A percentile compares a stretch with the other conserved stretches of the same genome.
These are phyloP conservation scores for Lutjanus erythropterus DNA, from an alignment of 2,113 vertebrate species.

Conservation along the genomic window DNA sequence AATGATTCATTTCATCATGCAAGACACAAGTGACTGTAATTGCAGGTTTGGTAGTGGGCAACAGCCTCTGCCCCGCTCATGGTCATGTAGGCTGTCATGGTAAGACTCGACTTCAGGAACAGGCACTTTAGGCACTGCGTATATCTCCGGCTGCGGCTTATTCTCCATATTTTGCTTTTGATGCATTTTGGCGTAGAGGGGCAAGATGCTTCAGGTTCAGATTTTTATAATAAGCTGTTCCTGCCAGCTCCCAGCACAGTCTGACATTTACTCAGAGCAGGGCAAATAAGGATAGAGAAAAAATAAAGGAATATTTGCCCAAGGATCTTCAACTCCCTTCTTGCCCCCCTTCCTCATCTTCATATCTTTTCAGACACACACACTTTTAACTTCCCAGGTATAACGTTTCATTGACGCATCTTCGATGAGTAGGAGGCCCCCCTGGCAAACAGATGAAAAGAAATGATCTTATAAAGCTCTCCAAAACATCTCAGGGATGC, in stretches of 20 bases:
- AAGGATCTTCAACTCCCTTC: slow-evolving; percentile 46
- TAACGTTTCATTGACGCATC: slow-evolving; percentile 31
- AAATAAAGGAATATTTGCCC: slow-evolving; percentile 60
- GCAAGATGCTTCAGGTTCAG: slow-evolving; percentile 53
- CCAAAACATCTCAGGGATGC: slow-evolving; percentile 50
- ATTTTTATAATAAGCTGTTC: slow-evolving; percentile 69
- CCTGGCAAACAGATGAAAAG: slow-evolving; percentile 50
- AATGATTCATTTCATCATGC: slow-evolving; percentile 75
- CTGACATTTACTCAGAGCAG: slow-evolving; percentile 69
- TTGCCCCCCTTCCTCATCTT: slow-evolving; percentile 25
- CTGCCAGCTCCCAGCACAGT: slow-evolving; percentile 50
- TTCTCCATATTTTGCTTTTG: slow-evolving; percentile 41
- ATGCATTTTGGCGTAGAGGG: slow-evolving; percentile 46
- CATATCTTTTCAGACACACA: slow-evolving; percentile 32
- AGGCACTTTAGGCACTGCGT: slow-evolving; percentile 16
- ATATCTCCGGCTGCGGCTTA: slow-evolving; percentile 17
- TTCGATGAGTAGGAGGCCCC: slow-evolving; percentile 37
- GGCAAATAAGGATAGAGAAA: slow-evolving; percentile 57
- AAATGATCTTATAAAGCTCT: slow-evolving; percentile 47
- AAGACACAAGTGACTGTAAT: slow-evolving; percentile 64
- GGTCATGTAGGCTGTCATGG: slow-evolving; percentile 17
- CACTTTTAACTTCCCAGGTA: slow-evolving; percentile 48
- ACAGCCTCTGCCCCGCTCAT: slow-evolving; percentile 28
- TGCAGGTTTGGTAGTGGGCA: slow-evolving; percentile 52
- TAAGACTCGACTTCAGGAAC: slow-evolving; percentile 14